Conservation (phyloP, 2,797 vertebrate species). For the Eulemur rubriventer region DNA sequence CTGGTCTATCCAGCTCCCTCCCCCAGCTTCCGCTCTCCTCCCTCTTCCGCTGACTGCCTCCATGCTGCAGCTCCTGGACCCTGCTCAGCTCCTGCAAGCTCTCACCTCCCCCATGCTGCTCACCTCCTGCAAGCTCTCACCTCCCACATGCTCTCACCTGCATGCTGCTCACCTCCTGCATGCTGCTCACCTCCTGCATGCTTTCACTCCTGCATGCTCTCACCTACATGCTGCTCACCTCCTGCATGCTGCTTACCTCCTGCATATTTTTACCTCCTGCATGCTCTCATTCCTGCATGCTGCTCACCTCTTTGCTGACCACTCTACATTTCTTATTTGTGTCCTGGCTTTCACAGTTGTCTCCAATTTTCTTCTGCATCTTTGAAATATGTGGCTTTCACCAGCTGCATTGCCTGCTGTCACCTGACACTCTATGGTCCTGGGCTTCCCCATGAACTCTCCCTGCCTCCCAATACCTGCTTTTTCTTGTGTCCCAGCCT, state of each 20-base stretch:
- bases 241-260: no score
- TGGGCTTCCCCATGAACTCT: background rate
- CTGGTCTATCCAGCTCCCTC: accelerated
- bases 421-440: background rate
- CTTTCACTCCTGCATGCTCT: background rate
- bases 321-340: accelerated
- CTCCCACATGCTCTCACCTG: background rate
- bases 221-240: no score
- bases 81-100: background rate
- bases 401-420: background rate
- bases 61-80: no score
- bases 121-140: no score
- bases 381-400: background rate
- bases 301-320: background rate
- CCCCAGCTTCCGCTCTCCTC: accelerated
- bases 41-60: background rate
- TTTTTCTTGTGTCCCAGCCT: background rate
- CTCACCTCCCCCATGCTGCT: background rate
- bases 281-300: background rate
- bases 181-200: background rate
- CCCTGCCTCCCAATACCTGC: background rate
- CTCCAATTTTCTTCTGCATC: background rate
- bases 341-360: background rate
- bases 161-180: background rate
- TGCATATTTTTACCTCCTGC: background rate